Percentiles rank a stretch among this genome's conserved stretches.
phyloP scores from a whole-genome alignment of 2,888 invertebrate species.

The Habrosyne pyritoides region DNA sequence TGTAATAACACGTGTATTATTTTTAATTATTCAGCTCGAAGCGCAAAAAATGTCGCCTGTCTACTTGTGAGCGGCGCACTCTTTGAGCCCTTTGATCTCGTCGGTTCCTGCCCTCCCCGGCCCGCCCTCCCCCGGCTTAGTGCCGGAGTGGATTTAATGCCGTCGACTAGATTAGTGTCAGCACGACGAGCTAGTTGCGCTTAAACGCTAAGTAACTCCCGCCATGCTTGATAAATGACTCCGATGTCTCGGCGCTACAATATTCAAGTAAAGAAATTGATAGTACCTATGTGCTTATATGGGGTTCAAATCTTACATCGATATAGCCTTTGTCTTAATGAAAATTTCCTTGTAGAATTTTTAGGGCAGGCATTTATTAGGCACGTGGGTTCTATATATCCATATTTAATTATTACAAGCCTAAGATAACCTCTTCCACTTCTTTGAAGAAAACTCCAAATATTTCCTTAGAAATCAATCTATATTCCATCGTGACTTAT shows the following conservation, averaged over 20 bases:
- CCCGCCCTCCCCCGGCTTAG: background rate
- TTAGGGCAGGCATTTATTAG: too few species aligned
- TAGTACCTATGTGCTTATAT: too few species aligned
- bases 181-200: slow-evolving; percentile 1
- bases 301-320: too few species aligned
- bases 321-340: too few species aligned
- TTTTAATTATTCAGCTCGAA: background rate
- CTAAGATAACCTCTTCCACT: too few species aligned
- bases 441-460: too few species aligned
- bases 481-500: too few species aligned
- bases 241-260: background rate
- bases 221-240: background rate
- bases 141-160: slow-evolving; percentile 2
- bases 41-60: background rate
- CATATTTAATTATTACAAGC: too few species aligned
- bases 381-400: too few species aligned
- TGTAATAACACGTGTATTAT: background rate
- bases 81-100: slow-evolving; percentile 3
- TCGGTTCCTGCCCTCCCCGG: background rate
- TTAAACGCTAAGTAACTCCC: background rate
- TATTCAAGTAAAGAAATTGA: too few species aligned
- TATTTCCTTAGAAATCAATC: too few species aligned
- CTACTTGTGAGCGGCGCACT: background rate
- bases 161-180: background rate
- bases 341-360: too few species aligned